Base-by-base conservation (phyloP, 2,797 vertebrate species). In the Pantherophis alleghaniensis region DNA sequence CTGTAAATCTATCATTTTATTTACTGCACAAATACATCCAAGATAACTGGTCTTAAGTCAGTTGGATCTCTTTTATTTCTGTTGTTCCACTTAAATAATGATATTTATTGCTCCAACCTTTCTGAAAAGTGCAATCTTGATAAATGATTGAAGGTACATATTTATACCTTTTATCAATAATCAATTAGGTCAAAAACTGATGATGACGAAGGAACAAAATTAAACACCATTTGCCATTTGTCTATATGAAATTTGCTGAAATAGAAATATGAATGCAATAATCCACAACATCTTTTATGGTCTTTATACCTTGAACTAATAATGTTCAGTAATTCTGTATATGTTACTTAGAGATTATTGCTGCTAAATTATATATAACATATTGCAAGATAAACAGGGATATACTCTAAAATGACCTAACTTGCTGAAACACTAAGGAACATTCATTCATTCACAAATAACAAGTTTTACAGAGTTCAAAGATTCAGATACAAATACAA, bases 11-110 rank as follows among this genome's bases (percentile, higher is more conserved):
- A 90, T 87, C 66, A 69, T 37, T 91, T 79, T 47, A 83, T n/a
- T 87, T 87, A 63, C 9, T 93, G 32, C 92, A 91, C 28, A 92
- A 94, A 22, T 83, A 28, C 92, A 95, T 22, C 92, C 56, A 7
- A 4, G 9, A 1, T 69, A 95, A 89, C 56, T 12, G 24, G 12
- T 55, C 87, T 93, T 93, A 87, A 51, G 93, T 92, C 61, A 93
- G 55, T 1, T 5, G 42, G 87, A 32, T 93, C 93, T 26, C 42
- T 93, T 93, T 59, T 90, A 92, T 90, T 37, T n/a, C n/a, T 91
- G n/a, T 37, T 10, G 7, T 47, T 95, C 90, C 37, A 47, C 20
- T 86, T 92, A n/a, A 92, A 69, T 5, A 1, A 94, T 11, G 0
- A 91, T 93, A 56, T 0, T 94, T 47, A 92, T 3, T 88, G 37